Evolutionary conservation across 2,888 invertebrate species (phyloP), one percentile per base, ranked within the genome.

Genomic region (Blastobasis adustella): DNA sequence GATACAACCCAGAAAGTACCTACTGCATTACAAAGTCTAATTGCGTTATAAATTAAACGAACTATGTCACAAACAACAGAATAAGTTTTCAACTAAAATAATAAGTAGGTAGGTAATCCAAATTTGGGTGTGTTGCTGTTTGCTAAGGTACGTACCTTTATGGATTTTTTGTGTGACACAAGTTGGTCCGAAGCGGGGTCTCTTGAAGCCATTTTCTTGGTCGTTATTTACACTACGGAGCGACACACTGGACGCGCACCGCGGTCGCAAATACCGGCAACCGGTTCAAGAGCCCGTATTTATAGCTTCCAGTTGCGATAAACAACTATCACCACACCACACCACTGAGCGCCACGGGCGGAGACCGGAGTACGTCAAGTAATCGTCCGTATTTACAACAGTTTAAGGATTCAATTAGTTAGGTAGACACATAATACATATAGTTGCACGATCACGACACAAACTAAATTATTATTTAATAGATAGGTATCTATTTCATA

Each of bases 161-260:
- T 67, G 47, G 71, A 69, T 64, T 90, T 91, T 73, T 90, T 92
- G 76, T 84, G 92, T 58, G 90, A 84, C 58, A 88, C 83, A 50
- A 93, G 85, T 75, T 93, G 93, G 61, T 93, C 91, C 43, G 90
- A 64, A 37, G 93, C 90, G 48, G 91, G 89, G 61, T 92, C 91
- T 59, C 93, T 89, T 57, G 82, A 81, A 60, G 90, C 55, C 55
- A 55, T 55, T n/a, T 46, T 41, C 7, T 41, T 10, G 6, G 42
- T 40, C 43, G 42, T 45, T n/a, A n/a, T 48, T 49, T 43, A 6
- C 10, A 45, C 38, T 23, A 43, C 55, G 48, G 49, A 49, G 42
- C 50, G 52, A 52, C 49, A 49, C 50, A 50, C 55, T 52, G 50
- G 44, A 48, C 55, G 50, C 52, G 52, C 52, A 55, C 51, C 51